phyloP scores from a whole-genome alignment of 2,888 invertebrate species.

The Lycophotia porphyrea region DNA sequence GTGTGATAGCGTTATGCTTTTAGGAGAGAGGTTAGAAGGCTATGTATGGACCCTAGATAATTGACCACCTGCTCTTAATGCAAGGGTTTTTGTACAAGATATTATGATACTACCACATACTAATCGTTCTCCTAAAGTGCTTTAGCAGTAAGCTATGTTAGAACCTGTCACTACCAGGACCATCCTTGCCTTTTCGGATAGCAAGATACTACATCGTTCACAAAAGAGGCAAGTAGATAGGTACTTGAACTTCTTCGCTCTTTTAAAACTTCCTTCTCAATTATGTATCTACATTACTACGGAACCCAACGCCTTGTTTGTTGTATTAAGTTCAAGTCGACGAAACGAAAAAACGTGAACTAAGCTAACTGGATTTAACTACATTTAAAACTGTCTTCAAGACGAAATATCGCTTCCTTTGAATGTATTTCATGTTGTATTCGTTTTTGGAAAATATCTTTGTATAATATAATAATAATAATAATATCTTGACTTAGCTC shows the following conservation, averaged over 20 bases:
- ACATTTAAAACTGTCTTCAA: constrained; percentile 63
- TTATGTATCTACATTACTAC: background rate
- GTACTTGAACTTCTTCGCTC: background rate
- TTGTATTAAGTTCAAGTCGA: constrained; percentile 54
- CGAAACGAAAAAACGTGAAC: constrained; percentile 56
- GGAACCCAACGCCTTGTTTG: constrained; percentile 57
- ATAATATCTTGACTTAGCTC: too few species aligned
- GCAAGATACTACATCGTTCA: background rate
- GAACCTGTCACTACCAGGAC: background rate
- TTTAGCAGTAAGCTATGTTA: background rate
- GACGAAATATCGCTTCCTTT: constrained; percentile 49
- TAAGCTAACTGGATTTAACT: constrained; percentile 61
- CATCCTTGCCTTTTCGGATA: background rate
- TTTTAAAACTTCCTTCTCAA: background rate
- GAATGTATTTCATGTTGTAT: constrained; percentile 34
- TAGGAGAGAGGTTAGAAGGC: constrained; percentile 13
- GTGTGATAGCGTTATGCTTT: constrained; percentile 38
- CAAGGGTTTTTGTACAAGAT: background rate
- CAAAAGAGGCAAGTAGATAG: background rate
- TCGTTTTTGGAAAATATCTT: constrained; percentile 22
- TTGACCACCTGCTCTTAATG: constrained; percentile 28
- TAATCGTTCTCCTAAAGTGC: background rate
- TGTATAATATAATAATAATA: too few species aligned
- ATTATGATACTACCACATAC: background rate
- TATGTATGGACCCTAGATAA: constrained; percentile 9